Percentiles rank a stretch among this genome's conserved stretches.
phyloP scores from a whole-genome alignment of 2,113 vertebrate genomes.

The Alectura lathami region DNA sequence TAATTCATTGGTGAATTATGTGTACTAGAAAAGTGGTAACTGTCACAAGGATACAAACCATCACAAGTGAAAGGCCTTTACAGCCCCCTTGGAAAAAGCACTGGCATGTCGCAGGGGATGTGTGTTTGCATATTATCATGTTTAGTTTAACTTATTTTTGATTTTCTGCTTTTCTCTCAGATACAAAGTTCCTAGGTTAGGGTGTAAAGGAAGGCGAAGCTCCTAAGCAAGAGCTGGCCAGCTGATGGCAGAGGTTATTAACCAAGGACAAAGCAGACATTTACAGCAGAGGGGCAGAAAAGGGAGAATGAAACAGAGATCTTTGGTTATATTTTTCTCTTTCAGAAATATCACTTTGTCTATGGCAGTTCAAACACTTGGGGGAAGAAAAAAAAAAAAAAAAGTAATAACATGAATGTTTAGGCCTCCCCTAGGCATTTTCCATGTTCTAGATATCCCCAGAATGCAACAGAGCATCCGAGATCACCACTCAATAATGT shows the following conservation, averaged over 20 bases:
- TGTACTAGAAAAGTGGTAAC: neutral
- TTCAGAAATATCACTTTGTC: slow-evolving; percentile 31
- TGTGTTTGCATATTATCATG: neutral
- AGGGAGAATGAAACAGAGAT: neutral
- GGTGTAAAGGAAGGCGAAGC: neutral
- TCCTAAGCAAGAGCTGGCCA: slow-evolving; percentile 8
- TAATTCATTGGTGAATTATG: neutral
- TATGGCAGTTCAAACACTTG: neutral
- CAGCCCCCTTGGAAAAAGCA: neutral
- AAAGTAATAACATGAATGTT: slow-evolving; percentile 21
- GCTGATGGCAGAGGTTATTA: slow-evolving; percentile 34
- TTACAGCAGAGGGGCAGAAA: slow-evolving; percentile 4
- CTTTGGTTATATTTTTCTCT: slow-evolving; percentile 19
- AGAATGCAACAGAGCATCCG: neutral
- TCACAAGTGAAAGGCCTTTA: neutral
- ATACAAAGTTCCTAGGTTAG: neutral
- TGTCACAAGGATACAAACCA: neutral
- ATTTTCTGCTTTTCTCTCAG: neutral
- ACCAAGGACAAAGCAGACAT: slow-evolving; percentile 44
- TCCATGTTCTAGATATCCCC: slow-evolving; percentile 25
- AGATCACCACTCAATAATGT: neutral
- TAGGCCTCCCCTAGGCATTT: slow-evolving; percentile 58
- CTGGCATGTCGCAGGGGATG: neutral
- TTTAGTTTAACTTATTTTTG: neutral
- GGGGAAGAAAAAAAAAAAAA: neutral